These are phyloP conservation scores for Polydesmus complanatus DNA, from an alignment of 2,888 invertebrate genomes.

Conservation along the genomic window DNA sequence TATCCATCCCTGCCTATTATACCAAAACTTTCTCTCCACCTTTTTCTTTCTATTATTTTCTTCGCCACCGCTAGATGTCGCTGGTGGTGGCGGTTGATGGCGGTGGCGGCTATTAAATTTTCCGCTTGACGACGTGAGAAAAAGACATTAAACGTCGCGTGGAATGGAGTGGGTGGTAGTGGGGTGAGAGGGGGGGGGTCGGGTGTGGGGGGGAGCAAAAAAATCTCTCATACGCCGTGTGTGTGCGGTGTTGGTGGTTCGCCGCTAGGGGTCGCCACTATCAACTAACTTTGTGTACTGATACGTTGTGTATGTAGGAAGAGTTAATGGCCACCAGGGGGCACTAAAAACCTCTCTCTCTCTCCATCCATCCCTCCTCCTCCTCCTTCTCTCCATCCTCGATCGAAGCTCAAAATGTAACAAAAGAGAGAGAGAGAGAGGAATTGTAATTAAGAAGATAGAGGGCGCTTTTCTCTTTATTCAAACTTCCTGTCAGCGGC, in stretches of 20 bases:
- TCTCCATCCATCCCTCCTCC: too few relatives aligned
- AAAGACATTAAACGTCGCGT: background rate
- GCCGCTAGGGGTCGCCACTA: background rate
- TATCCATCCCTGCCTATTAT: too few relatives aligned
- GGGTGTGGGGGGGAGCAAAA: background rate
- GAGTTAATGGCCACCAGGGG: background rate
- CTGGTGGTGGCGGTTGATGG: too few relatives aligned
- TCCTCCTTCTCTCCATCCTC: too few relatives aligned
- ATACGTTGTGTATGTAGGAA: background rate
- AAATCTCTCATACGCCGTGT: background rate
- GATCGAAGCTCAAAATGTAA: background rate
- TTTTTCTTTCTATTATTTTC: too few relatives aligned
- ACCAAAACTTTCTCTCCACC: too few relatives aligned
- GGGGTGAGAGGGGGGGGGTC: background rate
- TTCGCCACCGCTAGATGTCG: too few relatives aligned
- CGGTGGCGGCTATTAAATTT: constrained; percentile 13
- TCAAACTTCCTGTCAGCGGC: too few relatives aligned
- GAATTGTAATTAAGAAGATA: background rate
- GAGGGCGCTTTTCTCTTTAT: too few relatives aligned
- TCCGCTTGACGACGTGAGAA: constrained; percentile 9
- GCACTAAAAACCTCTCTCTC: background rate
- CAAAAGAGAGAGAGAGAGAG: background rate
- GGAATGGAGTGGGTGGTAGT: background rate
- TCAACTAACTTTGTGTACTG: too few relatives aligned
- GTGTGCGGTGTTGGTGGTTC: background rate